A percentile compares a stretch with the other conserved stretches of the same genome.
phyloP scores from a whole-genome alignment of 2,113 vertebrate species.

The Anoura caudifer region DNA sequence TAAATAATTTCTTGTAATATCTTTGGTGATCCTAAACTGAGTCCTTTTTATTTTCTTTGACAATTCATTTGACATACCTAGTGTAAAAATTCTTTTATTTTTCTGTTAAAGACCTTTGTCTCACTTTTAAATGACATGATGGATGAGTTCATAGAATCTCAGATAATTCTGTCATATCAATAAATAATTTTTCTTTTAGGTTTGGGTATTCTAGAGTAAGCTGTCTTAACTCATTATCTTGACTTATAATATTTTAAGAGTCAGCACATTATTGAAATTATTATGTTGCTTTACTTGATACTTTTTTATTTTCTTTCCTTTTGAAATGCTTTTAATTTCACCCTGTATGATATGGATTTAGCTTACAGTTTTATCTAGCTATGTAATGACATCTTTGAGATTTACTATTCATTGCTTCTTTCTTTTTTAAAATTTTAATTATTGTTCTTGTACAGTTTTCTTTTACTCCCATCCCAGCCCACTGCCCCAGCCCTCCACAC shows the following conservation, averaged over 20 bases:
- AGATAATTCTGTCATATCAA: background rate
- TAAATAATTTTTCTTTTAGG: background rate
- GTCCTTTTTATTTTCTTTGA: background rate
- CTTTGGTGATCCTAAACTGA: background rate
- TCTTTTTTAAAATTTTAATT: background rate
- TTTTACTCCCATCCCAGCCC: too few species aligned
- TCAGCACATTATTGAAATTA: background rate
- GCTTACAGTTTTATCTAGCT: background rate
- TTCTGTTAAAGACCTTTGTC: background rate
- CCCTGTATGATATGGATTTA: background rate
- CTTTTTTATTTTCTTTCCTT: background rate
- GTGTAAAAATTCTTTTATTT: background rate
- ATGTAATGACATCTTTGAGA: background rate
- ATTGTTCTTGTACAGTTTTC: too few species aligned
- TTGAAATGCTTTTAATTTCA: background rate
- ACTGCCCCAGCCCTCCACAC: too few species aligned
- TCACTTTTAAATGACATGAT: background rate
- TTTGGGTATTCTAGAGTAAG: background rate
- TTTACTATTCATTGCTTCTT: slow-evolving; percentile 4
- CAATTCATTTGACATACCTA: background rate
- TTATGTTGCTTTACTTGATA: background rate
- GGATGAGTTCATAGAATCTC: background rate
- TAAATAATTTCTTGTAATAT: slow-evolving; percentile 3
- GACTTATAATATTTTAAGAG: background rate
- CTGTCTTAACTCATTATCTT: background rate